Conservation (phyloP, 2,113 vertebrate genomes). For the Syrrhaptes paradoxus region DNA sequence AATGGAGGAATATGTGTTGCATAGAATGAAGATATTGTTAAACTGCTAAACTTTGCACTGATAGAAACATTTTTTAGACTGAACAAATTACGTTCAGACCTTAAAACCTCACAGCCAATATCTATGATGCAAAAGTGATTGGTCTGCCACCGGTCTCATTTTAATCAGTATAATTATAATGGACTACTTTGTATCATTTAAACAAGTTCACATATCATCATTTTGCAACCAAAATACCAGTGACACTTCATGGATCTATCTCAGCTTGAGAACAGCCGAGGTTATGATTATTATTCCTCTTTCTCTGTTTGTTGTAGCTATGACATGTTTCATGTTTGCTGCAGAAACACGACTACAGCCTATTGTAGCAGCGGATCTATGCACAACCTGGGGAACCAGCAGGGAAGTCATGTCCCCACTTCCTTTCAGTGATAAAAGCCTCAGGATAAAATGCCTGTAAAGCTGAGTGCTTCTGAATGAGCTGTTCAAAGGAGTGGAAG, state of each 20-base stretch:
- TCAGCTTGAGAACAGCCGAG: background rate
- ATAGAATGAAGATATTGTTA: background rate
- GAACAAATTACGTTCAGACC: background rate
- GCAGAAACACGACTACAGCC: background rate
- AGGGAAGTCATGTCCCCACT: background rate
- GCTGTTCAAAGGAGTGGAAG: background rate
- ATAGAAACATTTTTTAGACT: background rate
- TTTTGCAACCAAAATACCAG: background rate
- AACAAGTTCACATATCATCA: background rate
- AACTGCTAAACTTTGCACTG: background rate
- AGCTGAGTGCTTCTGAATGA: background rate
- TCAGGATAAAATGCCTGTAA: conserved; percentile 14
- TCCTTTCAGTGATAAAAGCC: conserved; percentile 15
- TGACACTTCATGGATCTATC: background rate
- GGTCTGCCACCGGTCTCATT: background rate
- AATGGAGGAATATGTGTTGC: background rate
- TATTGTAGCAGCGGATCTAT: background rate
- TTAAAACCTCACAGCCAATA: background rate
- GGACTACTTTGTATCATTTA: background rate
- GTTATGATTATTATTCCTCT: background rate
- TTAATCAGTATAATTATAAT: background rate
- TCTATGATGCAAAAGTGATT: background rate
- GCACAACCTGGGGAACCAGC: background rate
- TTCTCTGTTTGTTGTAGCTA: background rate
- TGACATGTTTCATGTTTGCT: background rate